Evolutionary conservation across 2,797 vertebrate species (phyloP).

Genomic region (Nyctalus aviator): DNA sequence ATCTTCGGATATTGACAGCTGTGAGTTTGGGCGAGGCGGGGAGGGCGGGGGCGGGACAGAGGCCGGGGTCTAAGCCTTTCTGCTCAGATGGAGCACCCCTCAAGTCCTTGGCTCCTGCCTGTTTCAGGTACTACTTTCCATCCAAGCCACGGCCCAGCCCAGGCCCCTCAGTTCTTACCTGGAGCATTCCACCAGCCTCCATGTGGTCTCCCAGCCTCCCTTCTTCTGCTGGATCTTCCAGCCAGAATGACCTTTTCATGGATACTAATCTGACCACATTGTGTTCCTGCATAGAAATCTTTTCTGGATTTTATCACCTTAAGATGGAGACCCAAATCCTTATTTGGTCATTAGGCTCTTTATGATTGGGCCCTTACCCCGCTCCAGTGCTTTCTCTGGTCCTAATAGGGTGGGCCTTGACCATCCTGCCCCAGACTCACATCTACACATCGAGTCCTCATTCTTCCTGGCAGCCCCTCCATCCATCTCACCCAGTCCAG

Average conservation of each 20-base stretch:
- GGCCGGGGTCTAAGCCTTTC: neutral
- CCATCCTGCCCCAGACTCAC: neutral
- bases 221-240: neutral
- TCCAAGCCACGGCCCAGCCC: neutral
- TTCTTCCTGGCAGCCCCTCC: neutral
- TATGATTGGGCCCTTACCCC: neutral
- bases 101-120: neutral
- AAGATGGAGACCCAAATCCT: neutral
- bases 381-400: neutral
- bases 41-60: neutral
- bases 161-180: neutral
- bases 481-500: neutral
- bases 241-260: neutral
- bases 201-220: neutral
- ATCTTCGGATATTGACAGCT: slow-evolving; percentile 95
- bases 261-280: neutral
- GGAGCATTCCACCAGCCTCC: neutral
- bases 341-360: neutral
- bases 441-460: neutral
- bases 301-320: neutral
- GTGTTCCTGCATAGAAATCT: neutral
- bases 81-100: accelerated
- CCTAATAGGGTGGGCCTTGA: neutral
- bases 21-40: slow-evolving; percentile 87
- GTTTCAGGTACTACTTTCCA: neutral